Evolutionary conservation across 2,113 vertebrate genomes (phyloP).

Genomic region (Antigone vipio): DNA sequence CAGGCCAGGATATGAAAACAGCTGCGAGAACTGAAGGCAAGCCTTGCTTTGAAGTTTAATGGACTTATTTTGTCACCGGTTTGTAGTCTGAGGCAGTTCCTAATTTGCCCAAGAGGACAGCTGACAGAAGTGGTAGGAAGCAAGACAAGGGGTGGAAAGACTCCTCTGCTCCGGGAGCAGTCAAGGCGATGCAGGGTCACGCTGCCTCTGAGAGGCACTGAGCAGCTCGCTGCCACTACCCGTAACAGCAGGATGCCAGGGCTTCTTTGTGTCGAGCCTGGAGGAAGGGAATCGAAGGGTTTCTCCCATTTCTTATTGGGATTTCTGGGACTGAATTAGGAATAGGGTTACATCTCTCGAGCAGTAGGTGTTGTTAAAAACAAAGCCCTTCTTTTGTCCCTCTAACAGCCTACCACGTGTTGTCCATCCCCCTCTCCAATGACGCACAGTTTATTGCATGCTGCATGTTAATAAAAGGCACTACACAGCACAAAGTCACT

Average conservation of each 20-base stretch:
- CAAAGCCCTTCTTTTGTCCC: not conserved
- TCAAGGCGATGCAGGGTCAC: not conserved
- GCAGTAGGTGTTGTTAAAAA: not conserved
- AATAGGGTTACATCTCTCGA: not conserved
- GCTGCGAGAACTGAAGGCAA: accelerated
- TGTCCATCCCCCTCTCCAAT: not conserved
- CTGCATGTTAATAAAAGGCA: conserved; percentile 26
- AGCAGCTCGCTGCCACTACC: not conserved
- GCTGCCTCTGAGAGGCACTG: not conserved
- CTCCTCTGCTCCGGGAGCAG: not conserved
- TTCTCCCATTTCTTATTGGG: not conserved
- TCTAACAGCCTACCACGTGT: not conserved
- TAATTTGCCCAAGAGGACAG: not conserved
- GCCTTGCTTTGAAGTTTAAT: not conserved
- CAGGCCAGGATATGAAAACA: not conserved
- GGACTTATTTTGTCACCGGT: not conserved
- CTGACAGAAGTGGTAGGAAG: not conserved
- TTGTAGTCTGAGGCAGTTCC: not conserved
- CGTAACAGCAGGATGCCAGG: accelerated
- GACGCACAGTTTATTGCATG: not conserved
- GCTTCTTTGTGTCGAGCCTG: not conserved
- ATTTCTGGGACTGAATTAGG: not conserved
- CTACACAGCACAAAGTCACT: conserved; percentile 14
- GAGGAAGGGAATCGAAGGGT: not conserved
- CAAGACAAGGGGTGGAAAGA: not conserved